Evolutionary conservation across 1,140 invertebrate species (phyloP).

Genomic region (Hormaphis cornu): DNA sequence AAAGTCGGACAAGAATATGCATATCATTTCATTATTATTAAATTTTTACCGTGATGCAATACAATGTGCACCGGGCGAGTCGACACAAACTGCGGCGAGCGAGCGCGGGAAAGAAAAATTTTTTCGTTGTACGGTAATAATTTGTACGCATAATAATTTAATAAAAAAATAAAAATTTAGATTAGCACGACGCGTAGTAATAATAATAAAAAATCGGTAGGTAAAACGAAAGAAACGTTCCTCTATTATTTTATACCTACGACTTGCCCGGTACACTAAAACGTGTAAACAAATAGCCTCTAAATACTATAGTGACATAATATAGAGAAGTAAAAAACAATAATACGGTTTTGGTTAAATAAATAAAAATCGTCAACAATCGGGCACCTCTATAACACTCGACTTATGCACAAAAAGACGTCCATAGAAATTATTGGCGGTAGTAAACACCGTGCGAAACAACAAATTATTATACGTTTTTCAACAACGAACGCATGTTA

Average conservation of each 20-base stretch:
- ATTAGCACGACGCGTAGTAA: neutral
- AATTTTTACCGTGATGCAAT: slow-evolving; percentile 19
- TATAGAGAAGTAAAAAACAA: neutral
- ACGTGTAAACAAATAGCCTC: neutral
- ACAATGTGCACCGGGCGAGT: neutral
- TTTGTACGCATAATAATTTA: neutral
- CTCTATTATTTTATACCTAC: neutral
- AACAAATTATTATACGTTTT: neutral
- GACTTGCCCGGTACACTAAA: neutral
- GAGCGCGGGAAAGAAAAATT: too few species aligned
- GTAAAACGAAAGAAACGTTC: neutral
- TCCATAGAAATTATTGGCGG: neutral
- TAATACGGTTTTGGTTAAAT: neutral
- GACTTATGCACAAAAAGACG: neutral
- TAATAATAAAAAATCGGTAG: neutral
- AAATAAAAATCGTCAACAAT: neutral
- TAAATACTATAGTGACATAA: neutral
- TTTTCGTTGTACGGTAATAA: too few species aligned
- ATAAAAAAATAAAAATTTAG: too few species aligned
- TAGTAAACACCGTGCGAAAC: neutral
- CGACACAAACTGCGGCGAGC: too few species aligned
- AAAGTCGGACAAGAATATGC: slow-evolving; percentile 11
- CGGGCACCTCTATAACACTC: neutral
- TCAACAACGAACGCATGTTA: neutral
- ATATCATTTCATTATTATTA: neutral